These are phyloP conservation scores for Phoxinus phoxinus DNA, from an alignment of 2,113 vertebrate species.

Conservation along the genomic window DNA sequence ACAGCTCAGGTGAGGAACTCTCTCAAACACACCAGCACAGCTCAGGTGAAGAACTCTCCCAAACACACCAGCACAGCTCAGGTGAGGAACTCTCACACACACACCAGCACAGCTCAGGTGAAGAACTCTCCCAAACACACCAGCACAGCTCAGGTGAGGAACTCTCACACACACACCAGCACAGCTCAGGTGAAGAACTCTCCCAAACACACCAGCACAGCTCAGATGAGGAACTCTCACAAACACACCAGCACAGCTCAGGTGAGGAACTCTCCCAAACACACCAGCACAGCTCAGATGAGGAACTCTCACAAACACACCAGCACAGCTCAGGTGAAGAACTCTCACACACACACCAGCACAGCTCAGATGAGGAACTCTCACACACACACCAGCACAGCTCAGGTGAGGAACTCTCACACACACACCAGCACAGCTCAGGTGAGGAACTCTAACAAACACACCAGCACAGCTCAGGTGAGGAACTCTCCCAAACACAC, in stretches of 20 bases:
- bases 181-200: no score
- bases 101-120: constrained; percentile 88
- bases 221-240: constrained; percentile 88
- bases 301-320: constrained; percentile 81
- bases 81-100: constrained; percentile 87
- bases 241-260: constrained; percentile 89
- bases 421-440: no score
- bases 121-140: no score
- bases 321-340: constrained; percentile 92
- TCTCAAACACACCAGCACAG: constrained; percentile 90
- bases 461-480: constrained; percentile 88
- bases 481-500: no score
- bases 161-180: constrained; percentile 85
- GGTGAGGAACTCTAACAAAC: constrained; percentile 85
- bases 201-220: no score
- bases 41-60: no score
- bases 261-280: no score
- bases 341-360: no score
- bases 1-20: constrained; percentile 87
- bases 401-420: no score
- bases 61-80: no score
- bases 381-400: constrained; percentile 90
- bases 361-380: constrained; percentile 87
- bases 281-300: constrained; percentile 96
- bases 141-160: constrained; percentile 91